Conservation (phyloP, 2,888 invertebrate species). For the Eilema caniola region DNA sequence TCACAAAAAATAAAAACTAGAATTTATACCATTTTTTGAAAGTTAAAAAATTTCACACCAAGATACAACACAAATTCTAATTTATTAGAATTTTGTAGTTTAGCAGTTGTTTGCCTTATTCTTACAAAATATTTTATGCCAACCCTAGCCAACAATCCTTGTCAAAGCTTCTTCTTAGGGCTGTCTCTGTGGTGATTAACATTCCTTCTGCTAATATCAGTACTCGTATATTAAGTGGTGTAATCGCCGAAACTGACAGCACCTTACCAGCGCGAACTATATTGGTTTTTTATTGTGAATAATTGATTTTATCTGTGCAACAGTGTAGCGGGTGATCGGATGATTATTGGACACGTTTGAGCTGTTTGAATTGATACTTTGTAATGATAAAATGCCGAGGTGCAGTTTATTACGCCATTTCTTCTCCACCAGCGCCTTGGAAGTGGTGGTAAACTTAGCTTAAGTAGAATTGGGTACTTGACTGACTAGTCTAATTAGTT, state of each 20-base stretch:
- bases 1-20: no score
- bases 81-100: no score
- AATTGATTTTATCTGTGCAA: conserved; percentile 54
- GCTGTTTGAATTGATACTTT: neutral
- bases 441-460: no score
- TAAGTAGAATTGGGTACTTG: no score
- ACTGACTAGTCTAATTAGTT: no score
- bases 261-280: conserved; percentile 40
- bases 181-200: conserved; percentile 73
- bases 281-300: conserved; percentile 55
- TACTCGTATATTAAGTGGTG: conserved; percentile 77
- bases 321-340: neutral
- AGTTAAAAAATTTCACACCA: no score
- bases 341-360: neutral
- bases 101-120: no score
- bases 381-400: no score
- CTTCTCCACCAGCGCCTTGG: no score
- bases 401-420: no score
- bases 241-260: conserved; percentile 71
- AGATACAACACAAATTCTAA: no score
- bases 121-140: conserved; percentile 31
- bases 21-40: no score
- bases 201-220: conserved; percentile 75
- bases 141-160: conserved; percentile 62
- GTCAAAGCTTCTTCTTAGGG: conserved; percentile 62